Conservation (phyloP, 2,797 vertebrate genomes). For the Chrysocyon brachyurus region DNA sequence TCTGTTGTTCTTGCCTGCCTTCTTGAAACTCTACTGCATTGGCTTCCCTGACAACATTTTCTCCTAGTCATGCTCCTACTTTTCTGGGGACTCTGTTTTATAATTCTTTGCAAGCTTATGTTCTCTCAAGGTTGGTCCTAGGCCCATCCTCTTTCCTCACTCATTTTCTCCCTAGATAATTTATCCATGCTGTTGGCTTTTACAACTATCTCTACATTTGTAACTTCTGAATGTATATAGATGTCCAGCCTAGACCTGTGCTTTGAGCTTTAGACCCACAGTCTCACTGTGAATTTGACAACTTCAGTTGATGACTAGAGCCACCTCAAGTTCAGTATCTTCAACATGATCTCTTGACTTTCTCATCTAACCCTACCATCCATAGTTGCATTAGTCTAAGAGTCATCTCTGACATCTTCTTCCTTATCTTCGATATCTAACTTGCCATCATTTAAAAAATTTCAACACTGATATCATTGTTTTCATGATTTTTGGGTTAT, state of each 20-base stretch:
- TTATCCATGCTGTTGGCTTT: neutral
- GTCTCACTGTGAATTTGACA: neutral
- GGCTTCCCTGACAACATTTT: neutral
- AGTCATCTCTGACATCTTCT: neutral
- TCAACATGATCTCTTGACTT: neutral
- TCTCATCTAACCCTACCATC: neutral
- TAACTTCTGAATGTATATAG: neutral
- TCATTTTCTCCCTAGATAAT: neutral
- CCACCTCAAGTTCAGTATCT: neutral
- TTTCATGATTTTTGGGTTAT: neutral
- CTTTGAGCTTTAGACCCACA: neutral
- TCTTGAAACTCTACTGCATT: neutral
- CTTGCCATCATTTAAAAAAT: neutral
- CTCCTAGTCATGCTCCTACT: neutral
- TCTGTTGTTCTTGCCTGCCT: neutral
- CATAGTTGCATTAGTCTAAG: neutral
- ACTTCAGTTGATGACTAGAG: neutral
- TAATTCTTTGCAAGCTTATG: neutral
- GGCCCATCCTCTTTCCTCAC: neutral
- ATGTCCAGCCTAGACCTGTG: neutral
- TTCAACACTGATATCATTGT: neutral
- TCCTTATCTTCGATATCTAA: neutral
- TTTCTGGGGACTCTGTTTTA: neutral
- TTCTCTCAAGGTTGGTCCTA: neutral
- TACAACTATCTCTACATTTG: neutral